Evolutionary conservation across 2,797 vertebrate species (phyloP).

Genomic region (Octomys mimax): DNA sequence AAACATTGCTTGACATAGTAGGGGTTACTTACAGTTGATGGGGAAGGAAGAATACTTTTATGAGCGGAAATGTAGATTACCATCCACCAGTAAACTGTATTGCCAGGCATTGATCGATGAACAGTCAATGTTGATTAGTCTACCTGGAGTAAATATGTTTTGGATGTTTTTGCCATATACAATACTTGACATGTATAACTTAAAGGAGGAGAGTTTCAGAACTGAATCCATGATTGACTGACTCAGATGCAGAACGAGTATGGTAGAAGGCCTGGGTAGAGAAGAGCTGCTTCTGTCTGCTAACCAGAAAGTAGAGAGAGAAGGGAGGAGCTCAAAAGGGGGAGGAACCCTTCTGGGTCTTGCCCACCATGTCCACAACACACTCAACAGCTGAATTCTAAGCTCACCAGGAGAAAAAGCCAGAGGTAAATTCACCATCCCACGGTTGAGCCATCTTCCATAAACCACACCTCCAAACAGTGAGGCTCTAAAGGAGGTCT

Average conservation of each 20-base stretch:
- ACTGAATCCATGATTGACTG: neutral
- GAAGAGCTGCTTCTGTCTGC: neutral
- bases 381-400: neutral
- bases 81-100: neutral
- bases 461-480: neutral
- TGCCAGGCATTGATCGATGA: neutral
- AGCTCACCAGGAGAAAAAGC: neutral
- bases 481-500: neutral
- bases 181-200: neutral
- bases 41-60: constrained; percentile 22
- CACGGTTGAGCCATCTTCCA: neutral
- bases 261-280: neutral
- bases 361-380: neutral
- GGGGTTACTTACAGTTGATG: neutral
- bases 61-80: constrained; percentile 25
- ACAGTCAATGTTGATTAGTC: neutral
- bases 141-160: neutral
- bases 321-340: neutral
- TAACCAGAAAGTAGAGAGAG: neutral
- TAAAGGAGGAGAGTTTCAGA: neutral
- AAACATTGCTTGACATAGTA: neutral
- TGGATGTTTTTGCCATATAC: neutral
- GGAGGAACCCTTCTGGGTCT: too few relatives aligned
- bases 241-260: neutral
- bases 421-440: neutral